Evolutionary conservation across 2,797 vertebrate species (phyloP), one percentile per base, ranked within the genome.

Genomic region (Peromyscus nudipes): DNA sequence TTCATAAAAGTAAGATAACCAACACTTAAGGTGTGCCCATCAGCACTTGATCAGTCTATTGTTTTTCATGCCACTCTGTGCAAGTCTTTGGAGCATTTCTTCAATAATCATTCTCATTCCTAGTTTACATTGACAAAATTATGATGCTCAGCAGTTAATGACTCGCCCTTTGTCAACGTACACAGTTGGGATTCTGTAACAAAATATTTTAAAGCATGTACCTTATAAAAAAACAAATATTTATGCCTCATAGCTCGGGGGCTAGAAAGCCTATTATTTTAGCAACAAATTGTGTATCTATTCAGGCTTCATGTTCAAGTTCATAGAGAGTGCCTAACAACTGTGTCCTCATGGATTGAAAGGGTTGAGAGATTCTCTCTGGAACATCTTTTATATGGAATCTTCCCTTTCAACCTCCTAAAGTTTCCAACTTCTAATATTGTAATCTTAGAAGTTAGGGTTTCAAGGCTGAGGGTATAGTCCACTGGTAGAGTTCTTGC

Each of bases 1-100:
- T 65, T 89, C 79, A 94, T 57, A 84, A 89, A 84, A 46, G 6
- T 81, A 62, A 69, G 29, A 75, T 92, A 90, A 90, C 65, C 40
- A 86, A 25, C 27, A 89, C 65, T 81, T 76, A 76, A 86, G 23
- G 16, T 52, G 23, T 80, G 40, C 37, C 37, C 67, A 46, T 86
- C 40, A 80, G 57, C 89, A 85, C 19, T 31, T 60, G 14, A 46
- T 49, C 62, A 71, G 31, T 10, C 55, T 96, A n/a, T 73, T 40
- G 14, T 64, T 71, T 94, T 77, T 43, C 67, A 46, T 52, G 46
- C 57, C 55, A 43, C 79, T 89, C 40, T 76, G 55, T 62, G n/a
- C 19, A 92, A 89, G 12, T 37, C 80, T 73, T 80, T 40, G 73
- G 90, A 85, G 49, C 27, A 75, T 86, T 91, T 4, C 23, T 93